Conservation (phyloP, 2,888 invertebrate genomes). For the Macrosiphum euphorbiae region DNA sequence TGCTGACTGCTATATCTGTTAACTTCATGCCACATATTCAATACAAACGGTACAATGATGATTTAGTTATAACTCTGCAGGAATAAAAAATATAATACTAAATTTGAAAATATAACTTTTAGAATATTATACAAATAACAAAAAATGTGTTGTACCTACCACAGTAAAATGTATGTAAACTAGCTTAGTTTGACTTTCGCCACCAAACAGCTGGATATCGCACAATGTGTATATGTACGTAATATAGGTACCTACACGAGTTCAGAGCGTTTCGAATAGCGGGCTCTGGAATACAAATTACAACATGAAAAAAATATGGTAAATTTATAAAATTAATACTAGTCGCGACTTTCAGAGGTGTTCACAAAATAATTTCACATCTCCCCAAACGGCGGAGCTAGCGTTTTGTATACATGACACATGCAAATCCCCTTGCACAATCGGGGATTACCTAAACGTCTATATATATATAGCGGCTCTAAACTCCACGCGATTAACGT, state of each 20-base stretch:
- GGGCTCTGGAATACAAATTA: too few relatives aligned
- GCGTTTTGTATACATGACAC: neutral
- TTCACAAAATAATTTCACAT: neutral
- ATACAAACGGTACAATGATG: neutral
- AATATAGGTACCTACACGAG: neutral
- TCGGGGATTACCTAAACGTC: constrained; percentile 32
- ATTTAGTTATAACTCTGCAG: neutral
- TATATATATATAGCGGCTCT: neutral
- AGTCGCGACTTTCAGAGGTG: neutral
- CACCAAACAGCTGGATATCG: neutral
- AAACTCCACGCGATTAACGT: constrained; percentile 38
- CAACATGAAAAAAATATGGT: neutral
- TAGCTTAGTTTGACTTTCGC: neutral
- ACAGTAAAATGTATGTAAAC: neutral
- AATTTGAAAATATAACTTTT: neutral
- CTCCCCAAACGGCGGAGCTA: neutral
- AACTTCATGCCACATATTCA: neutral
- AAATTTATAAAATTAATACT: constrained; percentile 9
- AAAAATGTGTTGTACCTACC: neutral
- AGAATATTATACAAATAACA: neutral
- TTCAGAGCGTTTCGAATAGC: neutral
- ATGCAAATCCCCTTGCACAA: constrained; percentile 17
- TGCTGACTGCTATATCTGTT: neutral
- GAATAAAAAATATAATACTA: neutral
- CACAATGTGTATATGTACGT: too few relatives aligned